phyloP scores from a whole-genome alignment of 2,113 vertebrate species.

The Bungarus multicinctus region DNA sequence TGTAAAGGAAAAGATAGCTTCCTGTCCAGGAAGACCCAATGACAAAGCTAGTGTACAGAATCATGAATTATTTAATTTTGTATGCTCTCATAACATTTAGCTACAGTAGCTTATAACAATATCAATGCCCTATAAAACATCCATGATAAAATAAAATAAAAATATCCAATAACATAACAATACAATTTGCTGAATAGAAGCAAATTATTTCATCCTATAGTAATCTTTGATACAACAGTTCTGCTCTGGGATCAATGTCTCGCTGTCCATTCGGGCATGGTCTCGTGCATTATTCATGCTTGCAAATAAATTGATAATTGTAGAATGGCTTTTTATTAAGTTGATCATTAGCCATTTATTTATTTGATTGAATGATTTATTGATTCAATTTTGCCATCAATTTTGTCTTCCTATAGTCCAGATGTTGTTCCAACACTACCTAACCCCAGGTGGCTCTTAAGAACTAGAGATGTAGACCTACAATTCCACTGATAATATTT shows the following conservation, averaged over 20 bases:
- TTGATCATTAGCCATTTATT: background rate
- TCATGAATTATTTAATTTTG: background rate
- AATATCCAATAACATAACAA: background rate
- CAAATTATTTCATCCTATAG: background rate
- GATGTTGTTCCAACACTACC: background rate
- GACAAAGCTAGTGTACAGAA: background rate
- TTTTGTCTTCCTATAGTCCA: background rate
- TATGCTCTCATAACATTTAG: background rate
- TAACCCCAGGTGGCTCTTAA: background rate
- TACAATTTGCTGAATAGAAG: background rate
- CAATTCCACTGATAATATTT: background rate
- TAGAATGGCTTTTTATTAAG: background rate
- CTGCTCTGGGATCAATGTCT: background rate
- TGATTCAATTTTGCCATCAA: background rate
- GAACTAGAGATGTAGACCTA: background rate
- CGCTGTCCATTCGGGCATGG: background rate
- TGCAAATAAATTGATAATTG: background rate
- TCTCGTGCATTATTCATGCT: background rate
- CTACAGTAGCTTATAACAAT: background rate
- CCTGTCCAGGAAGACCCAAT: background rate
- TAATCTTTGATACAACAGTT: background rate
- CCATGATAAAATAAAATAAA: background rate
- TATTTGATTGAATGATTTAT: background rate
- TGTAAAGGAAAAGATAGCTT: background rate
- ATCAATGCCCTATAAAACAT: background rate